These are phyloP conservation scores for Ephestia elutella DNA, from an alignment of 1,140 invertebrate genomes.

Conservation along the genomic window DNA sequence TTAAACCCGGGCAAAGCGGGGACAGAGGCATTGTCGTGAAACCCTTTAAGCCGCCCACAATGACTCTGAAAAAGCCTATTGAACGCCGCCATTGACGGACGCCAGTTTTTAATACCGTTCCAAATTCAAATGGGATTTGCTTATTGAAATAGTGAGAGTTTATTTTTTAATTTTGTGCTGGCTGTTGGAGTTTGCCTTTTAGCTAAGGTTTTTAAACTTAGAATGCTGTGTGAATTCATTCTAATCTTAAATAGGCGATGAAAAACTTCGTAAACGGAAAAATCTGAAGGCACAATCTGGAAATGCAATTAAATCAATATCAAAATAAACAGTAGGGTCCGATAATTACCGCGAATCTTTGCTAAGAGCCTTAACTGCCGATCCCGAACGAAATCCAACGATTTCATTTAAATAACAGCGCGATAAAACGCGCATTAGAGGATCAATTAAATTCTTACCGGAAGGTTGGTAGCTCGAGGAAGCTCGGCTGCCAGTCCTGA, in stretches of 20 bases:
- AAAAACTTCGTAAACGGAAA: background rate
- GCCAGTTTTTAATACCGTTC: constrained; percentile 23
- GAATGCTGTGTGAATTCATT: no score
- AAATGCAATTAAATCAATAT: background rate
- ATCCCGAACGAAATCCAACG: constrained; percentile 28
- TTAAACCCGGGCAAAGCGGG: constrained; percentile 42
- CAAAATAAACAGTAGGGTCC: background rate
- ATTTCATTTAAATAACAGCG: constrained; percentile 52
- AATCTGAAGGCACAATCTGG: background rate
- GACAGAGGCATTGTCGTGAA: constrained; percentile 49
- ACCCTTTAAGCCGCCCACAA: constrained; percentile 65
- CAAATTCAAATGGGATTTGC: constrained; percentile 3
- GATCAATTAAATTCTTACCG: constrained; percentile 40
- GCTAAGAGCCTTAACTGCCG: background rate
- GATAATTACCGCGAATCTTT: background rate
- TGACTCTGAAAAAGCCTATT: constrained; percentile 59
- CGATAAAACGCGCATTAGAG: constrained; percentile 48
- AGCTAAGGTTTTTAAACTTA: no score
- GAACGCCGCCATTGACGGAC: constrained; percentile 44
- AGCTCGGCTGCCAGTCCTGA: constrained; percentile 21
- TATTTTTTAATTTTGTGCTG: background rate
- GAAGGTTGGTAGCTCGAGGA: constrained; percentile 35
- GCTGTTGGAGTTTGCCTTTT: background rate
- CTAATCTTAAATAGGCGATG: background rate
- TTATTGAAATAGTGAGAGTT: constrained; percentile 4